These are phyloP conservation scores for Calliopum simillimum DNA, from an alignment of 2,888 invertebrate genomes.

Conservation along the genomic window DNA sequence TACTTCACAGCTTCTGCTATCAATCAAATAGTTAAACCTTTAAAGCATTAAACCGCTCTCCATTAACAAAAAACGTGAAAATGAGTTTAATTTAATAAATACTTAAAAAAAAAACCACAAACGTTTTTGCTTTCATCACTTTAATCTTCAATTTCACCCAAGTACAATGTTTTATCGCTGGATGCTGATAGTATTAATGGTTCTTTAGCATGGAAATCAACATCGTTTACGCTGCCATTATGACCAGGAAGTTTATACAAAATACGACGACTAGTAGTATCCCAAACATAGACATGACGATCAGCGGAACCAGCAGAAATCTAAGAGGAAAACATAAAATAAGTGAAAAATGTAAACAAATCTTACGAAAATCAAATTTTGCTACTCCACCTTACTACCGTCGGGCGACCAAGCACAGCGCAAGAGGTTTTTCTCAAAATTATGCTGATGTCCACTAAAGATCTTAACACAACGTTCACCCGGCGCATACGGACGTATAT, in stretches of 20 bases:
- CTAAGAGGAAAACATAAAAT: conserved; percentile 60
- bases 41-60: too few relatives aligned
- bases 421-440: conserved; percentile 96
- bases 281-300: conserved; percentile 96
- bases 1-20: too few relatives aligned
- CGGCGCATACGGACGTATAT: conserved; percentile 94
- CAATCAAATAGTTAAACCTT: too few relatives aligned
- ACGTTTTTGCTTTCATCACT: not conserved
- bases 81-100: too few relatives aligned
- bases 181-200: conserved; percentile 93
- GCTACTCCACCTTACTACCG: conserved; percentile 79
- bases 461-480: conserved; percentile 93
- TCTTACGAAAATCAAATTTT: not conserved
- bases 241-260: conserved; percentile 98
- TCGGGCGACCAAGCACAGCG: conserved; percentile 94
- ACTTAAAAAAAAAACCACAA: not conserved
- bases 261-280: conserved; percentile 90
- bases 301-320: conserved; percentile 89
- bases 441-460: conserved; percentile 93
- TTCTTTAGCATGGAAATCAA: conserved; percentile 94
- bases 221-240: conserved; percentile 96
- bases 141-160: conserved; percentile 89
- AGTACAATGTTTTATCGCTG: conserved; percentile 94
- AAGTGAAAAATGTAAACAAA: not conserved
- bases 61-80: too few relatives aligned